Evolutionary conservation across 2,888 invertebrate genomes (phyloP).

Genomic region (Chesias legatella): DNA sequence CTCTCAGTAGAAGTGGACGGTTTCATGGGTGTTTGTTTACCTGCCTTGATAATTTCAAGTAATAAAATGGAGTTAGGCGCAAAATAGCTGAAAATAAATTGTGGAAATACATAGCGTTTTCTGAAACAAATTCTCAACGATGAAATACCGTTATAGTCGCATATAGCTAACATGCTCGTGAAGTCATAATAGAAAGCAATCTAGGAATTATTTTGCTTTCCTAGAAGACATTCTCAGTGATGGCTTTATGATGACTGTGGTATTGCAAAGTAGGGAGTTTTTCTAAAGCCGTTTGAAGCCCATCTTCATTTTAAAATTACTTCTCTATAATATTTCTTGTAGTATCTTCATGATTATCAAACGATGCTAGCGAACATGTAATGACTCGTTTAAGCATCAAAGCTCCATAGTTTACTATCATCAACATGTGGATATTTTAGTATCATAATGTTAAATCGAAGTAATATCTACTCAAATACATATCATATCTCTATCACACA

Average conservation of each 20-base stretch:
- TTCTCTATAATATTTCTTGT: not conserved
- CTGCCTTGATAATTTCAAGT: too few relatives aligned
- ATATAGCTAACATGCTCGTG: not conserved
- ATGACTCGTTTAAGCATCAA: not conserved
- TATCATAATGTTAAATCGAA: not conserved
- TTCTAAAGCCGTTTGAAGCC: conserved; percentile 6
- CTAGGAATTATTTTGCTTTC: conserved; percentile 1
- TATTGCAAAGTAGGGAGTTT: conserved; percentile 1
- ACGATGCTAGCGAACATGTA: not conserved
- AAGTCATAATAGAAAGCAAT: not conserved
- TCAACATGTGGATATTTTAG: conserved; percentile 1
- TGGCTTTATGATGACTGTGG: conserved; percentile 11
- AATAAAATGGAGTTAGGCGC: too few relatives aligned
- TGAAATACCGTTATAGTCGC: not conserved
- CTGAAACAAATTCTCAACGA: not conserved
- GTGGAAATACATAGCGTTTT: too few relatives aligned
- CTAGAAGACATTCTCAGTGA: conserved; percentile 1
- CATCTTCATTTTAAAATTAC: conserved; percentile 2
- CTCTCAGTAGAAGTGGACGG: too few relatives aligned
- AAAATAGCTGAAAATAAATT: too few relatives aligned
- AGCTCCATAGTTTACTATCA: conserved; percentile 1
- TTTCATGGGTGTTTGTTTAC: too few relatives aligned
- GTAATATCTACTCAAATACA: too few relatives aligned
- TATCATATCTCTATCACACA: too few relatives aligned
- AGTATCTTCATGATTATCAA: conserved; percentile 1